Percentiles rank a stretch among this genome's conserved stretches.
Evolutionary conservation across 1,140 invertebrate genomes (phyloP).

Genomic region (Lerema accius): DNA sequence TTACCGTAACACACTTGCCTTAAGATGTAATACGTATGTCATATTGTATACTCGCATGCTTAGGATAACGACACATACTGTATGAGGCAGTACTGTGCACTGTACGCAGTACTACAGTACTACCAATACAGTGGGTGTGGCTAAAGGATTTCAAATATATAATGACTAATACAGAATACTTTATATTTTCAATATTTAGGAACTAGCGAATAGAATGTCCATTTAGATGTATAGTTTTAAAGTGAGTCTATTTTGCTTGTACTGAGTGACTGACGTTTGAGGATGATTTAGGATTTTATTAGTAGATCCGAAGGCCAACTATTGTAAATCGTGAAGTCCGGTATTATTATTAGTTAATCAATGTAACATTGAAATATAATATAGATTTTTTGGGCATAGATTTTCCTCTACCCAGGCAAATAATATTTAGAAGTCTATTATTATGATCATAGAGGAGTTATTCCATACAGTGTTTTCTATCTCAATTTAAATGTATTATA

Average conservation of each 20-base stretch:
- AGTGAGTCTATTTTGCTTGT: not conserved
- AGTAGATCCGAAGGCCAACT: too few relatives aligned
- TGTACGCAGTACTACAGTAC: too few relatives aligned
- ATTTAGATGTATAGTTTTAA: not conserved
- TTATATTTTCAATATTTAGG: conserved; percentile 12
- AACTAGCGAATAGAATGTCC: conserved; percentile 3
- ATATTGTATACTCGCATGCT: conserved; percentile 22
- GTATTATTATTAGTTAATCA: too few relatives aligned
- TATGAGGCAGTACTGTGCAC: not conserved
- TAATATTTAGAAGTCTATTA: too few relatives aligned
- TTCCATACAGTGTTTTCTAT: too few relatives aligned
- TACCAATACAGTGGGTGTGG: too few relatives aligned
- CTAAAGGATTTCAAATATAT: conserved; percentile 5
- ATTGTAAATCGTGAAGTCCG: too few relatives aligned
- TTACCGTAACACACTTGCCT: conserved; percentile 21
- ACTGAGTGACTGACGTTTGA: not conserved
- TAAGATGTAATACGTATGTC: conserved; percentile 4
- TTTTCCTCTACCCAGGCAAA: too few relatives aligned
- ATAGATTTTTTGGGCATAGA: too few relatives aligned
- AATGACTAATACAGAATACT: conserved; percentile 6
- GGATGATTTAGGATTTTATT: too few relatives aligned
- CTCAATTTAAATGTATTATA: not conserved
- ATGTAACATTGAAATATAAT: too few relatives aligned
- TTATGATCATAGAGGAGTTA: too few relatives aligned
- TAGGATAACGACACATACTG: not conserved